phyloP scores from a whole-genome alignment of 2,113 vertebrate genomes.

The Zapus hudsonius region DNA sequence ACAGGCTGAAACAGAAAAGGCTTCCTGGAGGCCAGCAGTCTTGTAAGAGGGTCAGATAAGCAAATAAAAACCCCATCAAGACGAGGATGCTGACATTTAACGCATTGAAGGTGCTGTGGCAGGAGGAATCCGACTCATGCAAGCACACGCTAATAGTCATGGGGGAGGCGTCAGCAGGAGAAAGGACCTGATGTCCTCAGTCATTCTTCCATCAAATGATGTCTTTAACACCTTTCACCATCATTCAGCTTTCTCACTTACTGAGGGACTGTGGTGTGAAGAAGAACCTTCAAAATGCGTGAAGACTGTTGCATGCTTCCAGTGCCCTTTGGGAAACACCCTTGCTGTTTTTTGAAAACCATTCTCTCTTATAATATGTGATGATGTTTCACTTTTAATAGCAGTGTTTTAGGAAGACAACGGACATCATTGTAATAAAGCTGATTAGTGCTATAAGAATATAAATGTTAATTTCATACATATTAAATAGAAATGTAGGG shows the following conservation, averaged over 20 bases:
- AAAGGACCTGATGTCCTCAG: slow-evolving; percentile 37
- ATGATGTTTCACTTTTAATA: background rate
- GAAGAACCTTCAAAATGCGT: background rate
- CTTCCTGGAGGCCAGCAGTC: background rate
- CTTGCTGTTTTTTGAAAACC: background rate
- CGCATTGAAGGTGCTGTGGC: background rate
- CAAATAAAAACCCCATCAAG: slow-evolving; percentile 25
- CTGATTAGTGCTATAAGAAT: background rate
- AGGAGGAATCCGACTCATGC: slow-evolving; percentile 21
- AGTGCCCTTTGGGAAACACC: background rate
- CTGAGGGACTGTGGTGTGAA: background rate
- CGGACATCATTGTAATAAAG: background rate
- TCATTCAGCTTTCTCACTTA: background rate
- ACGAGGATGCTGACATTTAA: background rate
- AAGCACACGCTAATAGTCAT: background rate
- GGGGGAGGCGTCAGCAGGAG: background rate
- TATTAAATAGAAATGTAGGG: background rate
- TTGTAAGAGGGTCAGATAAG: slow-evolving; percentile 21
- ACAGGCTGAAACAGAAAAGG: no score
- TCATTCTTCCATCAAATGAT: background rate
- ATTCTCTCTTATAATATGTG: background rate
- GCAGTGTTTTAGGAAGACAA: background rate
- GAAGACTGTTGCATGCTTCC: background rate
- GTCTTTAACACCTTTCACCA: background rate
- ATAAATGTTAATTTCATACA: background rate